A percentile compares a stretch with the other conserved stretches of the same genome.
Conservation (phyloP, 2,797 vertebrate species). For the Rallus crepitans region DNA sequence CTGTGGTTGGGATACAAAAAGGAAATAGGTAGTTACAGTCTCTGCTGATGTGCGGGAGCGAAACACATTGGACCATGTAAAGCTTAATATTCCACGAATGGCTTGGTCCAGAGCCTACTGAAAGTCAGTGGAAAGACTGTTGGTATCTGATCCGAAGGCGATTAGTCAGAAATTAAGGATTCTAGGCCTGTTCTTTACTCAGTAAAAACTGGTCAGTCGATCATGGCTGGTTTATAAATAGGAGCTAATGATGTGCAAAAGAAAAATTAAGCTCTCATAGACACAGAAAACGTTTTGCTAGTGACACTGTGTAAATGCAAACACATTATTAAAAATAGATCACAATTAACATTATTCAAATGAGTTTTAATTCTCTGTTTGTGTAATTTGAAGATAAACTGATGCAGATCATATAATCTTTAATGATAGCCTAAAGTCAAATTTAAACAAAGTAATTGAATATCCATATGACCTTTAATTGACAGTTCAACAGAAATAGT, state of each 20-base stretch:
- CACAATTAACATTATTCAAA: conserved; percentile 49
- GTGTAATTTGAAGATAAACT: conserved; percentile 47
- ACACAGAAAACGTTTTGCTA: not conserved
- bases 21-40: not conserved
- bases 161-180: not conserved
- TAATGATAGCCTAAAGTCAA: conserved; percentile 46
- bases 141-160: not conserved
- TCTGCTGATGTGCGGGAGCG: not conserved
- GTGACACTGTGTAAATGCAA: not conserved
- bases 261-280: not conserved
- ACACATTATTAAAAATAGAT: conserved; percentile 13
- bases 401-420: conserved; percentile 1
- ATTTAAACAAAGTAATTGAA: conserved; percentile 43
- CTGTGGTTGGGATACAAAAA: not conserved
- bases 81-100: conserved; percentile 41
- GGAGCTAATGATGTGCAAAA: not conserved
- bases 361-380: conserved; percentile 45
- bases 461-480: conserved; percentile 49
- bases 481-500: conserved; percentile 32
- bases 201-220: not conserved
- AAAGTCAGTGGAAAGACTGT: not conserved
- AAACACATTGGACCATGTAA: not conserved
- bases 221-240: not conserved
- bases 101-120: not conserved
- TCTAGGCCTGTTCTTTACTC: not conserved